Base-by-base conservation (phyloP, 2,113 vertebrate species). In the Zonotrichia leucophrys region DNA sequence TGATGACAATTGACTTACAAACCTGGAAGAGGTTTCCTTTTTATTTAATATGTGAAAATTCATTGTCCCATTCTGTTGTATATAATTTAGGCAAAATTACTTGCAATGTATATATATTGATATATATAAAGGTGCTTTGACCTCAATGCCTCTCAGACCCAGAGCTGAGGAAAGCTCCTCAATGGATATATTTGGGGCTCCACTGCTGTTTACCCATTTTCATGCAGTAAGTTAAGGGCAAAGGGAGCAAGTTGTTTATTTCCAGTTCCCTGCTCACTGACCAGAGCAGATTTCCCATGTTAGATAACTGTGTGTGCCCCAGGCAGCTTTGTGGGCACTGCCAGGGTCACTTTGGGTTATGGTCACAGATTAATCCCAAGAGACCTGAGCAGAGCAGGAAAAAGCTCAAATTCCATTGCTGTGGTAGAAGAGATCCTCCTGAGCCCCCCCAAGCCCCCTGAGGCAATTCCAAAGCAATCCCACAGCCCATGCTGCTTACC, bases 361-460 rank as follows among this genome's bases (percentile, higher is more conserved):
- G 33, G 73, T 2, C 12, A 3, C 37, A 31, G 8, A 35, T 41
- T 10, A 41, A 77, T 39, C 31, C 41, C 28, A 11, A 37, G 33
- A 46, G 74, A 56, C 21, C 24, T 3, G 1, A 52, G 37, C 6
- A 10, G 1, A 17, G 2, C 3, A 1, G 0, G 0, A 27, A 10
- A 15, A 59, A 89, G 18, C 33, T 64, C 39, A 3, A 8, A 12
- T 14, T 42, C 56, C 53, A 10, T 1, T 1, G 24, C 2, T 3
- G 2, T 3, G 20, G 7, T 15, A 20, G 35, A 28, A 30, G 4
- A 73, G 35, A 24, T 16, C 60, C 90, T 12, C 1, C 15, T 6
- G 39, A 64, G 33, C 52, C 53, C 14, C 15, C 59, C 18, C 0
- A 19, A 4, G 0, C 27, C 37, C 30, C 21, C 41, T 4, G 17